Base-by-base conservation (phyloP, 2,797 vertebrate species). In the Pseudotriccus pelzelni region DNA sequence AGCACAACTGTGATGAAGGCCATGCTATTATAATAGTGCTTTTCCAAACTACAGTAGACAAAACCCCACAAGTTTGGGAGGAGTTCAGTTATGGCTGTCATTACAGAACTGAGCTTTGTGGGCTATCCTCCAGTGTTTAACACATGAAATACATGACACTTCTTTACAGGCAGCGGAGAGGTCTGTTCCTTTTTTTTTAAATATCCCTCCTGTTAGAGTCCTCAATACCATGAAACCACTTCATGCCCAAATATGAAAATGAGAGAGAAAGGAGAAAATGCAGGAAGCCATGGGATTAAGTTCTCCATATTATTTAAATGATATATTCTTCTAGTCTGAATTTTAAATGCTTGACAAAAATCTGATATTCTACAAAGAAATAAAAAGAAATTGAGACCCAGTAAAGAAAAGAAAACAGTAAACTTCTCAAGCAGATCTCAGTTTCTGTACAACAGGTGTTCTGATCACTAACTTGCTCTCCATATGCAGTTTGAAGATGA, bases 401-500 rank as follows among this genome's bases (percentile, higher is more conserved):
- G 50, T 28, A 56, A 44, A 37, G 36, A 87, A 12, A 59, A 36
- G 1, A 66, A 84, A 85, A 50, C 6, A 58, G 28, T 36, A 70
- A 87, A n/a, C 24, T 92, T 85, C 46, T 89, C 25, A 70, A 52
- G 19, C 52, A 93, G 20, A 73, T 84, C n/a, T 83, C 39, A 55
- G 49, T 46, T 81, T 74, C 56, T 87, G 63, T 36, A 55, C 4
- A 0, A 16, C 22, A 62, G 62, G 15, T 11, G 13, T n/a, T 85
- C 22, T 37, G 7, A 50, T 85, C 43, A 97, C 99, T 94, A 96
- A 99, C 99, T 99, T 84, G 99, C 98, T 98, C 99, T 99, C 99
- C 99, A 99, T 96, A 99, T 93, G 95, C 99, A 99, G 6, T 97
- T 98, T 68, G 99, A 98, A 12, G 98, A 98, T 18, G 99, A 98